Base-by-base conservation (phyloP, 2,113 vertebrate genomes). In the Dasypus novemcinctus region DNA sequence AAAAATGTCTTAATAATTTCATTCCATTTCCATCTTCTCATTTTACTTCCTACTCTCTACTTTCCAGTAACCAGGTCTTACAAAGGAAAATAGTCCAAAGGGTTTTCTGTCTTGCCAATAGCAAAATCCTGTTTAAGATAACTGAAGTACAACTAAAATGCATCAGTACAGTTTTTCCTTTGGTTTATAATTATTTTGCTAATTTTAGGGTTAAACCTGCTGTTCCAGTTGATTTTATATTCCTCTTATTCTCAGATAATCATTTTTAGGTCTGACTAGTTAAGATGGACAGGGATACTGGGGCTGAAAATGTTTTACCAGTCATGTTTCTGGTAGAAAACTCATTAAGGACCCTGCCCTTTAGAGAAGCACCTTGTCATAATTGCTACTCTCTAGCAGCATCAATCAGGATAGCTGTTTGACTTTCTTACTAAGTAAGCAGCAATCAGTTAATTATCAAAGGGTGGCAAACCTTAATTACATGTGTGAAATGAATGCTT, bases 361-460 rank as follows among this genome's bases (percentile, higher is more conserved):
- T 96, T 12, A 14, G 43, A 85, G 63, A 38, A 82, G 68, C 21
- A 5, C 41, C 59, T 86, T 79, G 54, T 95, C 83, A 25, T 93
- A 76, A 79, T 78, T 86, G 87, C 79, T 72, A 31, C 7, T 41
- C 81, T 41, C 20, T 21, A 72, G 72, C 87, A 64, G 46, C 31
- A 78, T 61, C 91, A 4, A 31, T 80, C 54, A 83, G 46, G 81
- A 81, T 84, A 97, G 80, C 49, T 66, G 11, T 85, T 71, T 76
- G 63, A 59, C 84, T 85, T 95, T 84, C 46, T 72, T 94, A 85
- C 78, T 84, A 79, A 90, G n/a, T 89, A 90, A 59, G 33, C 85
- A 83, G 49, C 36, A 86, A 21, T 61, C 92, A 92, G 61, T 59
- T 43, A 80, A 71, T 85, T 90, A 88, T 87, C 79, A 91, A 78